Base-by-base conservation (phyloP, 1,140 invertebrate genomes). In the Trinorchestia longiramus region DNA sequence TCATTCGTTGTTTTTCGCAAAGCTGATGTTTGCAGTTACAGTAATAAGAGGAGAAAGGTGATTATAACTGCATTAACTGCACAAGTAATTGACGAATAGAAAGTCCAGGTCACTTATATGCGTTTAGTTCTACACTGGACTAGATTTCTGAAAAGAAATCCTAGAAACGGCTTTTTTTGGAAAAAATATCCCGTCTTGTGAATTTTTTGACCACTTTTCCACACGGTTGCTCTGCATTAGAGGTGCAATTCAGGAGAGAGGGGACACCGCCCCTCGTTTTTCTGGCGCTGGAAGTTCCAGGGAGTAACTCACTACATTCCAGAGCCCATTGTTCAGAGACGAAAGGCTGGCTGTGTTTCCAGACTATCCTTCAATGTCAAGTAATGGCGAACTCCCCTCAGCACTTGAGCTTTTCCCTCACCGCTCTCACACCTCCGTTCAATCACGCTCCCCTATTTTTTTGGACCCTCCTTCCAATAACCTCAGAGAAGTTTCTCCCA, bases 381-480 rank as follows among this genome's bases (percentile, higher is more conserved):
- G 92, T 94, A 94, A 94, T 47, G 43, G 92, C 92, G 43, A 11
- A 40, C 92, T 94, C 92, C 92, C 92, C 92, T 94, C 92, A 94
- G 8, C 92, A 94, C 92, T 94, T 94, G 92, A 94, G 92, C 43
- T 6, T 43, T 90, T 87, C 88, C 88, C 88, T 90, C 41, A 28
- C 88, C 41, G n/a, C 90, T 42, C 90, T 92, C 90, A 42, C 90
- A 42, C 92, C 92, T 94, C 92, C 92, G 92, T 43, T 94, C 92
- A 94, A 94, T 94, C 92, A 94, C 92, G 92, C 92, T 94, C 92
- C 92, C 92, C 92, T 91, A 43, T 94, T 94, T 94, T 94, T 90
- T 90, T 90, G 88, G 8, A 1, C 3, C 88, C 88, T 8, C 88
- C 88, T 90, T 42, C 88, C 88, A 42, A 90, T 90, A 90, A 90